Conservation (phyloP, 2,113 vertebrate genomes). For the Rhabdomys dilectus region DNA sequence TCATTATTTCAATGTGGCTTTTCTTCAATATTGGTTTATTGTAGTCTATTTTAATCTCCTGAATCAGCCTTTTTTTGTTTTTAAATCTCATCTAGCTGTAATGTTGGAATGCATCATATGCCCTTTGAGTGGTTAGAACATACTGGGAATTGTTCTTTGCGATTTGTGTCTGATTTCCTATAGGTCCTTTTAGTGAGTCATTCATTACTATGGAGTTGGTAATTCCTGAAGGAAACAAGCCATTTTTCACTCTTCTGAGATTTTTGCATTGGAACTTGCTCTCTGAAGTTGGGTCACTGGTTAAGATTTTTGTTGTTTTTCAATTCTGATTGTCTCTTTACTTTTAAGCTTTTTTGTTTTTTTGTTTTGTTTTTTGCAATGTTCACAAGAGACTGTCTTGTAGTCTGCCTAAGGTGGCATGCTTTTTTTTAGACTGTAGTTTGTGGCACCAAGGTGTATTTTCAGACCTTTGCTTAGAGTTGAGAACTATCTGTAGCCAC, state of each 20-base stretch:
- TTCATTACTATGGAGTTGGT: neutral
- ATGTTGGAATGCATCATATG: neutral
- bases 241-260: neutral
- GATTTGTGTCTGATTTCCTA: neutral
- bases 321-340: neutral
- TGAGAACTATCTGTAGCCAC: neutral
- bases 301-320: neutral
- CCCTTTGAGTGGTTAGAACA: neutral
- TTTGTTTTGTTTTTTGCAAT: neutral
- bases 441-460: neutral
- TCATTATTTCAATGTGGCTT: neutral
- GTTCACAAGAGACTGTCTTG: neutral
- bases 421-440: neutral
- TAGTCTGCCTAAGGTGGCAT: neutral
- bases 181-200: neutral
- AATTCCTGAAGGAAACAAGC: too few species aligned
- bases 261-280: neutral
- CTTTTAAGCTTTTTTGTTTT: too few species aligned
- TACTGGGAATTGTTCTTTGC: neutral
- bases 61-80: neutral
- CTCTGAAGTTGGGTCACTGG: neutral
- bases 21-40: neutral
- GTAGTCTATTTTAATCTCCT: too few species aligned
- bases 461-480: neutral
- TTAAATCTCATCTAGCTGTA: neutral